phyloP scores from a whole-genome alignment of 2,888 invertebrate genomes.

The Sinotaia quadrata region DNA sequence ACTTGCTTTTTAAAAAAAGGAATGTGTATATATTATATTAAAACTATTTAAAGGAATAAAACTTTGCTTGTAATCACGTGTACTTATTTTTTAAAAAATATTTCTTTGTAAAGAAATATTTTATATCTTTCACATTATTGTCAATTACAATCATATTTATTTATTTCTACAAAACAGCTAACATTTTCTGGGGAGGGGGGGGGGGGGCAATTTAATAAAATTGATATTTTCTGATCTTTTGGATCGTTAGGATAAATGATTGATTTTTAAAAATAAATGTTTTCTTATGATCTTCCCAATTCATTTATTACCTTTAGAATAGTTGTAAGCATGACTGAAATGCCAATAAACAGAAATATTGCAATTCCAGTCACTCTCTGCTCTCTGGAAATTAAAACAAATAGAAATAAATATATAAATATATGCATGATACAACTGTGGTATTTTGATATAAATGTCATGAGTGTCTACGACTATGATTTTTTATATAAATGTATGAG shows the following conservation, averaged over 20 bases:
- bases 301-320: constrained; percentile 81
- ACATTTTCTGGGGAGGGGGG: no score
- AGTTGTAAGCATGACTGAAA: constrained; percentile 92
- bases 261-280: no score
- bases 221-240: no score
- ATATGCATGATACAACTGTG: not conserved
- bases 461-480: no score
- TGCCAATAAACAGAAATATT: constrained; percentile 93
- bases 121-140: no score
- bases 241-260: no score
- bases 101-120: no score
- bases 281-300: no score
- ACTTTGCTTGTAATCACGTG: not conserved
- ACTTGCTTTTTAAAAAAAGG: not conserved
- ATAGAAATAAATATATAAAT: not conserved
- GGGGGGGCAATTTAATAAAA: no score
- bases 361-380: constrained; percentile 93
- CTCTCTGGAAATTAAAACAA: constrained; percentile 57
- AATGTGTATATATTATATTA: not conserved
- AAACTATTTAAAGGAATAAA: not conserved
- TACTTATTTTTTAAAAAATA: not conserved
- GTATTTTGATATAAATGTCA: no score
- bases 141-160: not conserved
- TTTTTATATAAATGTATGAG: no score
- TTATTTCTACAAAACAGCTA: no score